Evolutionary conservation across 2,888 invertebrate genomes (phyloP).

Genomic region (Tenthredo mesomela): DNA sequence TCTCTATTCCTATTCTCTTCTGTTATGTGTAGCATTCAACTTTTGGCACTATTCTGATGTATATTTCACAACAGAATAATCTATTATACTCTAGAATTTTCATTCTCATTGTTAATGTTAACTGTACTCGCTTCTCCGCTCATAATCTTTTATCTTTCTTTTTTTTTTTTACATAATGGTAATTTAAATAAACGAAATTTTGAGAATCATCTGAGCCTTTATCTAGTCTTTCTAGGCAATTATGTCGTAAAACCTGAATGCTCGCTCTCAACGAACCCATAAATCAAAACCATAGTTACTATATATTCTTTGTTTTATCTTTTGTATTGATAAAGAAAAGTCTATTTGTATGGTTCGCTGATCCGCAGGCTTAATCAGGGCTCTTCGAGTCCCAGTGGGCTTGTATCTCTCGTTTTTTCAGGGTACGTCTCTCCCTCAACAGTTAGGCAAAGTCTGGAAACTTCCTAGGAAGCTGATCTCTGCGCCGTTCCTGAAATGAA

Average conservation of each 20-base stretch:
- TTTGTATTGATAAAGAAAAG: background rate
- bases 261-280: background rate
- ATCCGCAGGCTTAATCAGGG: background rate
- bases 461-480: background rate
- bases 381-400: background rate
- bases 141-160: background rate
- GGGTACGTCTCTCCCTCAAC: background rate
- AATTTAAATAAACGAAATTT: background rate
- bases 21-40: background rate
- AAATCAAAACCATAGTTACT: background rate
- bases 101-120: conserved; percentile 18
- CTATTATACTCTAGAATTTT: background rate
- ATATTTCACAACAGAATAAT: conserved; percentile 3
- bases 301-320: background rate
- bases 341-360: background rate
- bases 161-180: background rate
- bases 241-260: background rate
- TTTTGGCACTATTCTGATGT: background rate
- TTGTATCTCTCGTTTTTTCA: background rate
- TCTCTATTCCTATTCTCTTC: background rate
- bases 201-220: background rate
- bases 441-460: background rate
- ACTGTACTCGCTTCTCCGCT: background rate
- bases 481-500: background rate
- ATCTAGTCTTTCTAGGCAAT: background rate